Percentiles rank a stretch among this genome's conserved stretches.
phyloP scores from a whole-genome alignment of 2,888 invertebrate genomes.

The Chrysotoxum bicinctum region DNA sequence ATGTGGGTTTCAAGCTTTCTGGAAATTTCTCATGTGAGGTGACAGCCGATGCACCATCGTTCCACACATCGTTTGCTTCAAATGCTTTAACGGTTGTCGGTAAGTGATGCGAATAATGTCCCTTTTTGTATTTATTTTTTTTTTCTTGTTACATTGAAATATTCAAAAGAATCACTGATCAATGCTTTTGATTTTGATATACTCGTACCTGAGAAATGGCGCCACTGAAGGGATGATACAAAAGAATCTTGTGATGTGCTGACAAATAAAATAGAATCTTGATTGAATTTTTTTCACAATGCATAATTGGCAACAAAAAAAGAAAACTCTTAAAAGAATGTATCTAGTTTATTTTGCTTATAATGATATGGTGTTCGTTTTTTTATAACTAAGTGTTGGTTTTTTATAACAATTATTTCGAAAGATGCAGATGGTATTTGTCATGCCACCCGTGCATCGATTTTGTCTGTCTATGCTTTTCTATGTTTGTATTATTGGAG shows the following conservation, averaged over 20 bases:
- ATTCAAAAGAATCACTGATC: conserved; percentile 47
- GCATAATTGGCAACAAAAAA: too few relatives aligned
- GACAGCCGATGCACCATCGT: conserved; percentile 86
- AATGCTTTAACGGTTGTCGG: conserved; percentile 88
- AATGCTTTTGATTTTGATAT: conserved; percentile 9
- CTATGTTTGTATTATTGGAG: too few relatives aligned
- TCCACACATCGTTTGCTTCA: conserved; percentile 85
- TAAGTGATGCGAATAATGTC: conserved; percentile 81
- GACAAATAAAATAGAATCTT: neutral
- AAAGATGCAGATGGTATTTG: too few relatives aligned
- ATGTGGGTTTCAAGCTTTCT: conserved; percentile 86
- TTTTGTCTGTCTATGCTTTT: too few relatives aligned
- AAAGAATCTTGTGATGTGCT: neutral
- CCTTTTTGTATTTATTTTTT: conserved; percentile 18
- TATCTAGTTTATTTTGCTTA: too few relatives aligned
- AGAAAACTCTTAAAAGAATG: too few relatives aligned
- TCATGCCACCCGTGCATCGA: too few relatives aligned
- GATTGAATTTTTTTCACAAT: neutral
- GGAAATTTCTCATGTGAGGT: conserved; percentile 89
- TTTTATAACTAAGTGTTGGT: too few relatives aligned
- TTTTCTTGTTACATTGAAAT: neutral
- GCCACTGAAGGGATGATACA: neutral
- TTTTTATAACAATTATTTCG: too few relatives aligned
- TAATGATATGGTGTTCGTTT: too few relatives aligned
- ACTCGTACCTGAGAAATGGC: too few relatives aligned